phyloP scores from a whole-genome alignment of 2,888 invertebrate species.

The Incurvaria masculella region DNA sequence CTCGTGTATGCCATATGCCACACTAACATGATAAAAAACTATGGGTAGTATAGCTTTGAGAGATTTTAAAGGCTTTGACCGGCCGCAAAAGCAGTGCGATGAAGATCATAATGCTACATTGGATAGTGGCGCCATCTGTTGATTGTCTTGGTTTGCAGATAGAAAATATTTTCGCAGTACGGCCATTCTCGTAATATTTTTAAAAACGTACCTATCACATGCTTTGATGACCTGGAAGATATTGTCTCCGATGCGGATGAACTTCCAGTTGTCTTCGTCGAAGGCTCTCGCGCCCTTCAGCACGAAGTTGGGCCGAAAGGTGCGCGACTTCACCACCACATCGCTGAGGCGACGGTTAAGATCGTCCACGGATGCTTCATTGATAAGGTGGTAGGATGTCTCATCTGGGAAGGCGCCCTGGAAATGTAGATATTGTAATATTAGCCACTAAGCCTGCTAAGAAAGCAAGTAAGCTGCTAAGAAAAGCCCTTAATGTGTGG shows the following conservation, averaged over 20 bases:
- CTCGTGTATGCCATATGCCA: no score
- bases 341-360: slow-evolving; percentile 58
- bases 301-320: slow-evolving; percentile 70
- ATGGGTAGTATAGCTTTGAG: no score
- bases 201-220: slow-evolving; percentile 51
- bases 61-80: no score
- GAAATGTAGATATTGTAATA: no score
- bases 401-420: slow-evolving; percentile 67
- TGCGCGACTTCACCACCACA: slow-evolving; percentile 40
- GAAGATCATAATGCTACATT: no score
- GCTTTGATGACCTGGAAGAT: slow-evolving; percentile 63
- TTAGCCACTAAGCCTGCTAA: no score
- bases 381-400: slow-evolving; percentile 65
- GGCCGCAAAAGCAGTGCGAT: no score
- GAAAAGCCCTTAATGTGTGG: no score
- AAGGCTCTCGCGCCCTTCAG: slow-evolving; percentile 56
- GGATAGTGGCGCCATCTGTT: no score
- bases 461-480: no score
- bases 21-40: no score
- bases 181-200: no score
- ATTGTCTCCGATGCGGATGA: slow-evolving; percentile 64
- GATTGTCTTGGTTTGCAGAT: neutral
- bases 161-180: neutral
- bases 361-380: slow-evolving; percentile 63
- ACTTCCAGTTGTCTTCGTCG: slow-evolving; percentile 70